Base-by-base conservation (phyloP, 2,888 invertebrate species). In the Plebejus anna region DNA sequence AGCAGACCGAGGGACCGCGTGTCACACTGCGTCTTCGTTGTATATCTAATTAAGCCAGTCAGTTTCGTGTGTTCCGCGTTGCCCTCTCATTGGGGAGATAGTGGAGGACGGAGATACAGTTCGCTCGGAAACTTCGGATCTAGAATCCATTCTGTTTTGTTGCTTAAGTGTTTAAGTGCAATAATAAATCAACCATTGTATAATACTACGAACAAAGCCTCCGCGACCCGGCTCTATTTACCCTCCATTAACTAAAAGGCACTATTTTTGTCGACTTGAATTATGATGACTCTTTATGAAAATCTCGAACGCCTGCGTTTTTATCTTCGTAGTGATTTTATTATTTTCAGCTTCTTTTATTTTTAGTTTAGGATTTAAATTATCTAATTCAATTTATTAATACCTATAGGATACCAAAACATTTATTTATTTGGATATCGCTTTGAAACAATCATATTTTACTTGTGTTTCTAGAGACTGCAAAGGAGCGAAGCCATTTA, bases 31-130 rank as follows among this genome's bases (percentile, higher is more conserved):
- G 78, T 76, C 77, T 77, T 75, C 79, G 78, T 72, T 78, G 79
- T 80, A 80, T 80, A 80, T 81, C 79, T 80, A 80, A 79, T 81
- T 81, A 81, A 78, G 80, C 78, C 77, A 78, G 80, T 76, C 77
- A 77, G 78, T 55, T 73, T 73, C 55, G 73, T 73, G 32, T 55
- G 55, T 51, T 55, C 32, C 47, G 73, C 73, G 51, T 72, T 42
- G 70, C 75, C 13, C 75, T 36, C 75, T 75, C 73, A 75, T 66
- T 75, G 32, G 66, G 47, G 61, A 57, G 66, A 70, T 36, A 42
- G 36, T 36, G 73, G 72, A 72, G 59, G 32, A 66, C 28, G 28
- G 61, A 36, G 32, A 66, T 66, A 66, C 66, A 66, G 32, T 73
- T 73, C 55, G 51, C 51, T 55, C 6, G 51, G 73, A 51, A 73